Base-by-base conservation (phyloP, 2,888 invertebrate genomes). In the Galeopsomyia nigrocyanea region DNA sequence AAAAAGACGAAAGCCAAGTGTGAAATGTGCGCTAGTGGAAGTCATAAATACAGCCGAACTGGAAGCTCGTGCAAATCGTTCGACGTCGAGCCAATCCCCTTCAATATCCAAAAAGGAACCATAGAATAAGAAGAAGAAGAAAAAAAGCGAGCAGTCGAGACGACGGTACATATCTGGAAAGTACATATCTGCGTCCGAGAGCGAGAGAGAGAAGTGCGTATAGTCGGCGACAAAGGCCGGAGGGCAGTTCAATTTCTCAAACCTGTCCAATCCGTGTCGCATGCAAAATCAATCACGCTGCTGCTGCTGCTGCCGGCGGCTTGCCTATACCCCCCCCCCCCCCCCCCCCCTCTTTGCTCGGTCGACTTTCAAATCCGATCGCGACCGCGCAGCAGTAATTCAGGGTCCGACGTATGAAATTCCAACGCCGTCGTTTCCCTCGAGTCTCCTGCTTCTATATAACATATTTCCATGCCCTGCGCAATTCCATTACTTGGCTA, bases 191-290 rank as follows among this genome's bases (percentile, higher is more conserved):
- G 14, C 53, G 49, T 51, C 62, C 66, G 26, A 26, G 50, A 61
- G 47, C 39, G 21, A 60, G 26, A 26, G 50, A 61, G 47, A 51
- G 21, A 60, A 63, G 62, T 62, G 71, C 61, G 64, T 71, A 75
- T 60, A 65, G 71, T 57, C 64, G 49, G 75, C 67, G 75, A 75
- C 71, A 71, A 60, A 71, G 60, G 61, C 31, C 64, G 77, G 79
- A 81, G 80, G 81, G 83, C 83, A 82, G 83, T 84, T 83, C 86
- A 86, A 87, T 87, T 86, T 86, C 85, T 87, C 87, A 86, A 87
- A 86, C 83, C 86, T 86, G 86, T 86, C 86, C 85, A 83, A 86
- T 85, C 82, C 83, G 83, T 83, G 86, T 85, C 84, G 85, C 83
- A 86, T 86, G 86, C 85, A 85, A 86, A 87, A 86, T 87, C 86